Evolutionary conservation across 2,888 invertebrate species (phyloP).

Genomic region (Theodoxus fluviatilis): DNA sequence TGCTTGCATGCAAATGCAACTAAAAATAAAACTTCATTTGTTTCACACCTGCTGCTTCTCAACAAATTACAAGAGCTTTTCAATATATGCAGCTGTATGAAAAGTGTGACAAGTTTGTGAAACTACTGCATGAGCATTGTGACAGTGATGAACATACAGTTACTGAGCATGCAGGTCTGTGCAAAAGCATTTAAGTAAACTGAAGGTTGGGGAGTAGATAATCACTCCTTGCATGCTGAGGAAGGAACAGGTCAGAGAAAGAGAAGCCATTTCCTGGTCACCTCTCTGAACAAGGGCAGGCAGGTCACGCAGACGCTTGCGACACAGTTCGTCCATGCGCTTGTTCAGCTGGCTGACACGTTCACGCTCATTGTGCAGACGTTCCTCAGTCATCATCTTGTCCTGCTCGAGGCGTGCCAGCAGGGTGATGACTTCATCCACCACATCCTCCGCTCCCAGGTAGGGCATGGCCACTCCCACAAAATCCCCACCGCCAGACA

Average conservation of each 20-base stretch:
- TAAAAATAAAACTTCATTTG: background rate
- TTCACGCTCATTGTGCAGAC: slow-evolving; percentile 46
- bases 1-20: background rate
- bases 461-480: slow-evolving; percentile 45
- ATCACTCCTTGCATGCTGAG: too few species aligned
- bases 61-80: too few species aligned
- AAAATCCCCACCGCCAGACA: too few species aligned
- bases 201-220: too few species aligned
- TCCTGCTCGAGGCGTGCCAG: slow-evolving; percentile 62
- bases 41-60: background rate
- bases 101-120: background rate
- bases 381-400: slow-evolving; percentile 47
- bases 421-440: slow-evolving; percentile 60
- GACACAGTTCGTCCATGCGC: slow-evolving; percentile 54
- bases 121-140: background rate
- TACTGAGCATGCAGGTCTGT: too few species aligned
- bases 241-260: too few species aligned
- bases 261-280: too few species aligned
- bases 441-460: slow-evolving; percentile 61
- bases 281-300: slow-evolving; percentile 61
- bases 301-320: slow-evolving; percentile 50
- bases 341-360: slow-evolving; percentile 44
- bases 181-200: too few species aligned
- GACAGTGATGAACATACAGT: too few species aligned
- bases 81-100: too few species aligned